These are phyloP conservation scores for Oryzias celebensis DNA, from an alignment of 2,113 vertebrate species.

Conservation along the genomic window DNA sequence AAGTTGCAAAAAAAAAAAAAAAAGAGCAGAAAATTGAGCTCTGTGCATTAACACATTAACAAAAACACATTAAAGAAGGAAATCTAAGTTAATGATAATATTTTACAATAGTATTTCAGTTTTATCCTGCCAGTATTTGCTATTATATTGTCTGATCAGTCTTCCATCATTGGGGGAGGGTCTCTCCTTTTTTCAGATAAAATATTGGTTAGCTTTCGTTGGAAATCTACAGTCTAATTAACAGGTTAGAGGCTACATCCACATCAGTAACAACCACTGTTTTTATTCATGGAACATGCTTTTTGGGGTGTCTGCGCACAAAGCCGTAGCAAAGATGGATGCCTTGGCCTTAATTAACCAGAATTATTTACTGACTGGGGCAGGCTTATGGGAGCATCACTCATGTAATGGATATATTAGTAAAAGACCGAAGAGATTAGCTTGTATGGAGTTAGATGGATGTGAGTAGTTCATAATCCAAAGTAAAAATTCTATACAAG, in stretches of 20 bases:
- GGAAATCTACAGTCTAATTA: constrained; percentile 67
- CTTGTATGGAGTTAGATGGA: constrained; percentile 66
- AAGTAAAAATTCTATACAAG: constrained; percentile 43
- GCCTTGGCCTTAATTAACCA: constrained; percentile 76
- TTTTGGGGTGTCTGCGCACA: constrained; percentile 58
- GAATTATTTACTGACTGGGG: constrained; percentile 76
- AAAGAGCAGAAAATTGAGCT: too few species aligned
- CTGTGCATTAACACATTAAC: too few species aligned
- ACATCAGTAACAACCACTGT: constrained; percentile 64
- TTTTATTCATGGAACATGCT: constrained; percentile 73
- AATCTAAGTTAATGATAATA: neutral
- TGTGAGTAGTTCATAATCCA: constrained; percentile 63
- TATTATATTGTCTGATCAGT: constrained; percentile 15
- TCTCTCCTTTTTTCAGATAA: constrained; percentile 36
- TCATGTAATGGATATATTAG: constrained; percentile 80
- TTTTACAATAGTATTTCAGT: constrained; percentile 11
- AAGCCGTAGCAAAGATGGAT: constrained; percentile 71
- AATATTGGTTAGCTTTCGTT: constrained; percentile 59
- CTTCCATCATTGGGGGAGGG: neutral
- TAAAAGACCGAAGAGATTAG: constrained; percentile 72
- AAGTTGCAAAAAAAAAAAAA: too few species aligned
- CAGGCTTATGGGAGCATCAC: constrained; percentile 71
- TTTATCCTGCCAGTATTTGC: neutral
- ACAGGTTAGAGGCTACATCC: constrained; percentile 64
- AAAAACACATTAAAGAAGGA: too few species aligned